A percentile compares a stretch with the other conserved stretches of the same genome.
These are phyloP conservation scores for Drosophila mojavensis DNA, from an alignment of 1,140 invertebrate genomes.

Conservation along the genomic window DNA sequence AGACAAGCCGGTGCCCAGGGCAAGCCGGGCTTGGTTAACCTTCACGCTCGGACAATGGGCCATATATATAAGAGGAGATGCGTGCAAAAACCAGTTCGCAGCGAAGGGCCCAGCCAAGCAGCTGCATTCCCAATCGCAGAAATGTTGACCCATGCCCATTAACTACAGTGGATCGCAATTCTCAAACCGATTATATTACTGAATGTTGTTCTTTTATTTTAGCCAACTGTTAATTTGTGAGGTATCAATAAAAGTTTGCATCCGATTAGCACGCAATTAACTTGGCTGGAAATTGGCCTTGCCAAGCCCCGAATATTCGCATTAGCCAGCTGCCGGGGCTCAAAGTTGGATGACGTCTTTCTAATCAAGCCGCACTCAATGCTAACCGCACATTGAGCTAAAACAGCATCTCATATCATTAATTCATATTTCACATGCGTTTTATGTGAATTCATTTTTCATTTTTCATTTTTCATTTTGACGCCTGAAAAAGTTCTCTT, in stretches of 20 bases:
- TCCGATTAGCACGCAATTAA: slow-evolving; percentile 49
- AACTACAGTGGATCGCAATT: background rate
- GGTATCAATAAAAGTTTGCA: background rate
- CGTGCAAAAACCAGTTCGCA: slow-evolving; percentile 36
- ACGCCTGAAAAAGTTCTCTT: slow-evolving; percentile 1
- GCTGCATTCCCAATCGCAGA: background rate
- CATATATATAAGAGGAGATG: slow-evolving; percentile 10
- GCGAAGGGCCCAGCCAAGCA: slow-evolving; percentile 20
- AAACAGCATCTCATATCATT: slow-evolving; percentile 21
- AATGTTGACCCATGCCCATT: background rate
- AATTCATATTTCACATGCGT: slow-evolving; percentile 23
- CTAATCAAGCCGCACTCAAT: slow-evolving; percentile 36
- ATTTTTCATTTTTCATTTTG: background rate
- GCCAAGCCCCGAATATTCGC: slow-evolving; percentile 14
- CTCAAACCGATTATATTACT: too few relatives aligned
- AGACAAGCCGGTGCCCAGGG: slow-evolving; percentile 15
- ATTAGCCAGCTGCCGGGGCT: slow-evolving; percentile 6
- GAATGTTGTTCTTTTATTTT: slow-evolving; percentile 2
- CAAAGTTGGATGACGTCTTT: slow-evolving; percentile 13
- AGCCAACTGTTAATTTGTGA: background rate
- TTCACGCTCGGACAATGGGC: slow-evolving; percentile 20
- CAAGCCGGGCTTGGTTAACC: slow-evolving; percentile 22
- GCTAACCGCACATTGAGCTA: slow-evolving; percentile 39
- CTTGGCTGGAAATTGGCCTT: slow-evolving; percentile 32
- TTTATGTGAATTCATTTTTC: background rate